Conservation (phyloP, 2,888 invertebrate genomes). For the Reticulitermes lucifugus region DNA sequence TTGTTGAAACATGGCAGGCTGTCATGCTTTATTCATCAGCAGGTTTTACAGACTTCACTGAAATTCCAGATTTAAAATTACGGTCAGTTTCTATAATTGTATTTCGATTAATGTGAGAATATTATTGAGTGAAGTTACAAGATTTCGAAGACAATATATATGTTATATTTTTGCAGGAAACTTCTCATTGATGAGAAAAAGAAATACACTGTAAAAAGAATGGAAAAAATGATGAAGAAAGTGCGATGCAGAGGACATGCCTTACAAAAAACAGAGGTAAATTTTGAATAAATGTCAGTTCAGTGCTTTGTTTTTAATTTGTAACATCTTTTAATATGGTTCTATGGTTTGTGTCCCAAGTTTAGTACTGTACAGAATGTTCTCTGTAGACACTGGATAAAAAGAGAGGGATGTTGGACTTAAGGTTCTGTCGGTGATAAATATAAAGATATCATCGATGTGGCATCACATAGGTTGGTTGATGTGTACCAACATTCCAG, state of each 20-base stretch:
- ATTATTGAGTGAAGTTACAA: too few species aligned
- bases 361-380: too few species aligned
- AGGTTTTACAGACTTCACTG: background rate
- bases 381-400: too few species aligned
- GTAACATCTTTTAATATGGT: too few species aligned
- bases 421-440: too few species aligned
- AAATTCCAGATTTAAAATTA: constrained; percentile 25
- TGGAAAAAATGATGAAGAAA: background rate
- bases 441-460: too few species aligned
- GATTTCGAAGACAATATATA: background rate
- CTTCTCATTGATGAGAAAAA: constrained; percentile 7
- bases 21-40: constrained; percentile 37
- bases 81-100: background rate
- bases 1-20: constrained; percentile 45
- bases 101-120: too few species aligned
- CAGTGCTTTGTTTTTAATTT: too few species aligned
- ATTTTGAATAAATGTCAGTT: background rate
- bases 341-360: too few species aligned
- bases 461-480: too few species aligned
- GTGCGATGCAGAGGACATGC: background rate
- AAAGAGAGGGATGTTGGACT: too few species aligned
- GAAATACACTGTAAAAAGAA: background rate
- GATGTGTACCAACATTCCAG: too few species aligned
- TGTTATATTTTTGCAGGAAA: background rate
- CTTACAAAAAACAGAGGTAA: background rate